Conservation (phyloP, 2,888 invertebrate species). For the Zaprionus bogoriensis region DNA sequence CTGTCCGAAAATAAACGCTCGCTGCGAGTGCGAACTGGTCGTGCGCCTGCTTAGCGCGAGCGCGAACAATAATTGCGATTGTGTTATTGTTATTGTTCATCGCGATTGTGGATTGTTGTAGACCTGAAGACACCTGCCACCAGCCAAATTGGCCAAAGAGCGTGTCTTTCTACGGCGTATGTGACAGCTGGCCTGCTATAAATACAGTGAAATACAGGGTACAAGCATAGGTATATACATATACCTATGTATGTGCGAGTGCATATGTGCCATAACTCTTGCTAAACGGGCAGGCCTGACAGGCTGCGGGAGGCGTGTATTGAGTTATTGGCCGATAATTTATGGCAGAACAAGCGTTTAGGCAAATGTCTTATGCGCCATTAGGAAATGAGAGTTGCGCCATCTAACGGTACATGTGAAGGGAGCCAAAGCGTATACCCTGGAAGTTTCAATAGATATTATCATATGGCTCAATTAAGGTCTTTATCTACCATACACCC, state of each 20-base stretch:
- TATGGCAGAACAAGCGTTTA: constrained; percentile 52
- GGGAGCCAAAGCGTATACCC: too few relatives aligned
- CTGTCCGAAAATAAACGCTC: constrained; percentile 27
- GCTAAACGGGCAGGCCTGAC: constrained; percentile 49
- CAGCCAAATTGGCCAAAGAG: background rate
- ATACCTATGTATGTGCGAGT: constrained; percentile 12
- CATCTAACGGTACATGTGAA: background rate
- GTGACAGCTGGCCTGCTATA: constrained; percentile 51
- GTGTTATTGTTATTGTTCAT: constrained; percentile 13
- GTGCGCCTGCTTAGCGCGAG: constrained; percentile 15
- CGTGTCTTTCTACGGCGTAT: constrained; percentile 9
- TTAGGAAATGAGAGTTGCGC: background rate
- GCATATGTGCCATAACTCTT: constrained; percentile 45
- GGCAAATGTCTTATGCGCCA: constrained; percentile 1
- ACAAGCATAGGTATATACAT: constrained; percentile 24
- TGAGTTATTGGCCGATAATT: constrained; percentile 60
- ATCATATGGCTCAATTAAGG: too few relatives aligned
- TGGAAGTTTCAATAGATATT: too few relatives aligned
- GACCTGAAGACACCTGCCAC: constrained; percentile 27
- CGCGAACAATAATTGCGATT: constrained; percentile 47
- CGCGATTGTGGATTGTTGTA: constrained; percentile 10
- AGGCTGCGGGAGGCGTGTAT: constrained; percentile 46
- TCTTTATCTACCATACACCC: too few relatives aligned
- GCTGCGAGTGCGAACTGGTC: constrained; percentile 7
- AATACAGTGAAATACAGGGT: too few relatives aligned